phyloP scores from a whole-genome alignment of 2,113 vertebrate species.

The Erinaceus europaeus region DNA sequence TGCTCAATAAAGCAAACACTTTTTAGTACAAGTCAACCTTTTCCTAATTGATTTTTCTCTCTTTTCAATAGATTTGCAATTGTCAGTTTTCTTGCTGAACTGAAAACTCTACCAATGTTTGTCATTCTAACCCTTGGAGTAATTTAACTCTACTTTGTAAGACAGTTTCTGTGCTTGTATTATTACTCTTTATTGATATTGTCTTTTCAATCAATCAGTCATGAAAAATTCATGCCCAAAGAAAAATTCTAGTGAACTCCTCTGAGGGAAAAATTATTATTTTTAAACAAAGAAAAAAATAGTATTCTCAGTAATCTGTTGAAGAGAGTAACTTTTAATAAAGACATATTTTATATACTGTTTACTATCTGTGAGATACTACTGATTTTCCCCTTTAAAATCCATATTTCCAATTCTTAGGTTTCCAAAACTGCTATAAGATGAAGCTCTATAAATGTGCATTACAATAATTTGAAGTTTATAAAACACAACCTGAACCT shows the following conservation, averaged over 20 bases:
- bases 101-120: slow-evolving; percentile 63
- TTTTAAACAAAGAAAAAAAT: slow-evolving; percentile 32
- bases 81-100: slow-evolving; percentile 78
- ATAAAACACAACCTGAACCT: slow-evolving; percentile 4
- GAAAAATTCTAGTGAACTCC: slow-evolving; percentile 44
- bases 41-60: slow-evolving; percentile 79
- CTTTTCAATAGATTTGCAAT: slow-evolving; percentile 79
- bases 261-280: slow-evolving; percentile 43
- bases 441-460: slow-evolving; percentile 7
- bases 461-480: slow-evolving; percentile 36
- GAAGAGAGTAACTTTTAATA: slow-evolving; percentile 24
- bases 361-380: slow-evolving; percentile 37
- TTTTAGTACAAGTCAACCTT: slow-evolving; percentile 76
- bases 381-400: slow-evolving; percentile 25
- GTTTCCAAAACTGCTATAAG: slow-evolving; percentile 27
- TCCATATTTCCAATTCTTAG: slow-evolving; percentile 35
- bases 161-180: slow-evolving; percentile 27
- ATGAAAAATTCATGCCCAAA: slow-evolving; percentile 65
- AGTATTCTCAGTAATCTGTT: neutral
- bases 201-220: slow-evolving; percentile 68
- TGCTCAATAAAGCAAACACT: slow-evolving; percentile 77
- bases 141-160: slow-evolving; percentile 76
- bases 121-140: slow-evolving; percentile 73
- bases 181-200: slow-evolving; percentile 46
- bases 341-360: slow-evolving; percentile 36